Evolutionary conservation across 2,113 vertebrate species (phyloP).

Genomic region (Tympanuchus pallidicinctus): DNA sequence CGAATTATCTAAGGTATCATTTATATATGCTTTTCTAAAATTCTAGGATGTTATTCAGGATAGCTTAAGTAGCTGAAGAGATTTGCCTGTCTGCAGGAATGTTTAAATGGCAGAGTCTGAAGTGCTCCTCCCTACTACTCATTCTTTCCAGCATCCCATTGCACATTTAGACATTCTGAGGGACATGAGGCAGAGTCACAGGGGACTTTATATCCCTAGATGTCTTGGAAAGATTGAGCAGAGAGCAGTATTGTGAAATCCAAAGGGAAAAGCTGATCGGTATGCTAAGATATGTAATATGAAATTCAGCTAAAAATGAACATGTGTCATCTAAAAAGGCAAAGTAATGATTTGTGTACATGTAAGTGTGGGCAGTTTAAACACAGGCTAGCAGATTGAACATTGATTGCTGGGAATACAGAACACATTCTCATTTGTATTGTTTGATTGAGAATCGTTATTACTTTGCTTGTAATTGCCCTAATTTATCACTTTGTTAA

Average conservation of each 20-base stretch:
- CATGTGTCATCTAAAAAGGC: slow-evolving; percentile 55
- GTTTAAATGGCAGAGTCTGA: neutral
- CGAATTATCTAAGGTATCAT: neutral
- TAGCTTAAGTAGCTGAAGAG: neutral
- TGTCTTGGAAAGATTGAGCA: neutral
- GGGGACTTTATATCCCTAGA: neutral
- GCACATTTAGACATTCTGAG: neutral
- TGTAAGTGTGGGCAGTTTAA: slow-evolving; percentile 58
- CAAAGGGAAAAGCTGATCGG: neutral
- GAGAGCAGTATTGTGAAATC: neutral
- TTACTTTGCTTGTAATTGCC: slow-evolving; percentile 79
- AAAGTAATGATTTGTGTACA: slow-evolving; percentile 55
- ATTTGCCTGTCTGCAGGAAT: neutral
- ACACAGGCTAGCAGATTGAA: slow-evolving; percentile 41
- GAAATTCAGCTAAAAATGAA: neutral
- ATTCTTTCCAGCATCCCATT: neutral
- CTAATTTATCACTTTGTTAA: slow-evolving; percentile 78
- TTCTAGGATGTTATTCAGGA: neutral
- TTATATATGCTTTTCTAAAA: neutral
- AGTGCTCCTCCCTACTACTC: neutral
- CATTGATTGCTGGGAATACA: slow-evolving; percentile 62
- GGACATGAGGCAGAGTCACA: accelerated
- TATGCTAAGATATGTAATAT: neutral
- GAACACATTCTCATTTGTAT: slow-evolving; percentile 73
- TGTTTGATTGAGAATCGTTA: slow-evolving; percentile 78